Conservation (phyloP, 2,888 invertebrate genomes). For the Parnassius glacialis region DNA sequence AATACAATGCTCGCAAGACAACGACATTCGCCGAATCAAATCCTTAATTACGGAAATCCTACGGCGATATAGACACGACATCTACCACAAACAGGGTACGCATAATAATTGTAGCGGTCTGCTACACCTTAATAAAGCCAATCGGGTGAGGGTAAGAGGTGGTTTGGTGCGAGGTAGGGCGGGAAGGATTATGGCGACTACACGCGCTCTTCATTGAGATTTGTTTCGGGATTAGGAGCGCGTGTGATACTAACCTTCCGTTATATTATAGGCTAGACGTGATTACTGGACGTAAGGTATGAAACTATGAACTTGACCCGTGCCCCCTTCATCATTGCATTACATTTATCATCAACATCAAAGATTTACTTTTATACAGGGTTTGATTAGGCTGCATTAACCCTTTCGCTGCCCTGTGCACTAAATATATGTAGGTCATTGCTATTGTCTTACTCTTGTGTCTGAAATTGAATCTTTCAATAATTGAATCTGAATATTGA, state of each 20-base stretch:
- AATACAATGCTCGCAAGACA: neutral
- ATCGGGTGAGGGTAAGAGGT: conserved; percentile 59
- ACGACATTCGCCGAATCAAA: conserved; percentile 61
- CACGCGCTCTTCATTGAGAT: conserved; percentile 78
- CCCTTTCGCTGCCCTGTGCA: too few species aligned
- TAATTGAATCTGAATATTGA: too few species aligned
- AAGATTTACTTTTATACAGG: too few species aligned
- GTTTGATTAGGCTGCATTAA: too few species aligned
- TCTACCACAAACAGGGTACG: conserved; percentile 79
- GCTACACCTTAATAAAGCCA: conserved; percentile 81
- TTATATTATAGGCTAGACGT: conserved; percentile 42
- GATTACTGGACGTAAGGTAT: conserved; percentile 51
- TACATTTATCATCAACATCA: neutral
- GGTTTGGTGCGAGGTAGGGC: conserved; percentile 43
- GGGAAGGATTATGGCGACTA: conserved; percentile 68
- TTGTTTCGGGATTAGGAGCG: conserved; percentile 78
- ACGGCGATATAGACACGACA: conserved; percentile 72
- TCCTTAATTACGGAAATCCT: conserved; percentile 77
- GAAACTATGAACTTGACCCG: conserved; percentile 51
- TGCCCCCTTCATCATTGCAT: conserved; percentile 39
- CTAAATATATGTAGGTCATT: too few species aligned
- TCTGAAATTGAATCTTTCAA: too few species aligned
- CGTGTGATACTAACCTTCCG: conserved; percentile 64
- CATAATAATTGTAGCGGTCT: conserved; percentile 81
- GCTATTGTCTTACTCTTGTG: too few species aligned